Evolutionary conservation across 1,140 invertebrate species (phyloP).

Genomic region (Frieseomelitta varia): DNA sequence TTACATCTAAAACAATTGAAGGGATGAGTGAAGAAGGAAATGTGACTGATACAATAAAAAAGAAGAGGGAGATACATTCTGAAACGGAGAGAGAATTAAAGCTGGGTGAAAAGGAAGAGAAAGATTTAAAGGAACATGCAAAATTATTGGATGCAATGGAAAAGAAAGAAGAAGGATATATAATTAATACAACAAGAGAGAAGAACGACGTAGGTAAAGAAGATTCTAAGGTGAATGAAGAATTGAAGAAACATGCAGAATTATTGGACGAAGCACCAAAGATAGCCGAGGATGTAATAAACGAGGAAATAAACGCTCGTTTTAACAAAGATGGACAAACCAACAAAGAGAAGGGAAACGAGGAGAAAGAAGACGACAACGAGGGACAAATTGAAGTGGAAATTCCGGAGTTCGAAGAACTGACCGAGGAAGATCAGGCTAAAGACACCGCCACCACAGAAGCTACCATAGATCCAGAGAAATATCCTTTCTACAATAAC

Average conservation of each 20-base stretch:
- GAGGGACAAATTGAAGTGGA: conserved; percentile 50
- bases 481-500: conserved; percentile 81
- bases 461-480: conserved; percentile 70
- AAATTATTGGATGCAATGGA: not conserved
- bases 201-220: not conserved
- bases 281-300: conserved; percentile 64
- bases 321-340: not conserved
- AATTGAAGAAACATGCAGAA: conserved; percentile 27
- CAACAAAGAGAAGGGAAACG: conserved; percentile 34
- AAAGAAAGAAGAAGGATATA: not conserved
- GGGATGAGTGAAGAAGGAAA: too few species aligned
- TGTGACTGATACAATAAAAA: too few species aligned
- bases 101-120: too few species aligned
- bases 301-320: not conserved
- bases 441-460: conserved; percentile 21
- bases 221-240: too few species aligned
- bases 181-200: conserved; percentile 60
- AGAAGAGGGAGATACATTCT: too few species aligned
- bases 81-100: too few species aligned
- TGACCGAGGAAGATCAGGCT: conserved; percentile 52
- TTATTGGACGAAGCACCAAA: conserved; percentile 66
- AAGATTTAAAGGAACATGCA: not conserved
- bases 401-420: conserved; percentile 70
- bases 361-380: conserved; percentile 28
- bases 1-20: too few species aligned